Conservation (phyloP, 1,140 invertebrate genomes). For the Streblospio benedicti region DNA sequence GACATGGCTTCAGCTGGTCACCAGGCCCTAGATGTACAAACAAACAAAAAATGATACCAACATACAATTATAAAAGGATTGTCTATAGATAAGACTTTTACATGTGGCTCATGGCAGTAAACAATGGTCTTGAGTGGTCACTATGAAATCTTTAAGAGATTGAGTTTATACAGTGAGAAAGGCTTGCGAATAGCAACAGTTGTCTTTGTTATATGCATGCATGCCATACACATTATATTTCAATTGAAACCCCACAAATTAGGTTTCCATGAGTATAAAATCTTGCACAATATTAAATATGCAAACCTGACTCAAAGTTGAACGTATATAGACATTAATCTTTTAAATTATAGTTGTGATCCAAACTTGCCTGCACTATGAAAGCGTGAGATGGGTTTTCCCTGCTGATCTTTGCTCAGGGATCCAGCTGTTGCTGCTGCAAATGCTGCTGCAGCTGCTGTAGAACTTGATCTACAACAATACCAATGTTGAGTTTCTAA, state of each 20-base stretch:
- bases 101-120: too few relatives aligned
- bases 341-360: too few relatives aligned
- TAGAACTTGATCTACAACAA: slow-evolving; percentile 69
- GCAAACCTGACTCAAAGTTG: not conserved
- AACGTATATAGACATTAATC: too few relatives aligned
- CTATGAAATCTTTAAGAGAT: too few relatives aligned
- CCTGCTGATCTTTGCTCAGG: slow-evolving; percentile 29
- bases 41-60: not conserved
- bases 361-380: slow-evolving; percentile 34
- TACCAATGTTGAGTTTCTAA: too few relatives aligned
- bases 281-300: not conserved
- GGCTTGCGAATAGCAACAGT: too few relatives aligned
- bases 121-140: too few relatives aligned
- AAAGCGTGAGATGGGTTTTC: slow-evolving; percentile 35
- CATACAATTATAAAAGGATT: too few relatives aligned
- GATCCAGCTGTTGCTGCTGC: slow-evolving; percentile 81
- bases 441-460: slow-evolving; percentile 80
- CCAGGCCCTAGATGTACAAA: slow-evolving; percentile 29
- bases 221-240: too few relatives aligned
- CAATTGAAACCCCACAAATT: too few relatives aligned
- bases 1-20: slow-evolving; percentile 42
- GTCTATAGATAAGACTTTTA: not conserved
- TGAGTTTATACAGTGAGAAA: too few relatives aligned
- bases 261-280: not conserved
- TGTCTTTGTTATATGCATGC: too few relatives aligned